phyloP scores from a whole-genome alignment of 1,140 invertebrate species.

The Hylaeus anthracinus region DNA sequence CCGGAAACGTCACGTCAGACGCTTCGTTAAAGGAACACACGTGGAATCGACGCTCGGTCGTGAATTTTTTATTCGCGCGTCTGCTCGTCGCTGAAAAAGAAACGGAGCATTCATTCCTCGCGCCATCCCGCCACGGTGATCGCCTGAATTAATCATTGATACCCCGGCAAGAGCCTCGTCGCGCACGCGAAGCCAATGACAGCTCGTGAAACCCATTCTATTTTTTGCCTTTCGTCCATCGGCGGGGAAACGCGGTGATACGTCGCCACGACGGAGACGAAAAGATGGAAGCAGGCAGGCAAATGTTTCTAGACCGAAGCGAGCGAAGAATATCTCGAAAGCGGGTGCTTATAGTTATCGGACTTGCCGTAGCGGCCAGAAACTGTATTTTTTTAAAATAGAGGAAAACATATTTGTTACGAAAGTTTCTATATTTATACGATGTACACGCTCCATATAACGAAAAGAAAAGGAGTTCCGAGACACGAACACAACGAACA shows the following conservation, averaged over 20 bases:
- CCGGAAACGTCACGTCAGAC: slow-evolving; percentile 35
- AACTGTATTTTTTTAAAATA: too few relatives aligned
- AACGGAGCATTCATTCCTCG: not conserved
- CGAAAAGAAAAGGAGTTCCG: too few relatives aligned
- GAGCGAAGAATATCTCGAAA: too few relatives aligned
- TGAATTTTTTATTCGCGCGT: slow-evolving; percentile 32
- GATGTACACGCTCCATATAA: too few relatives aligned
- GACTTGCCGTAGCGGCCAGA: too few relatives aligned
- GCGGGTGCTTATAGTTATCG: too few relatives aligned
- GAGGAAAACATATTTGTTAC: too few relatives aligned
- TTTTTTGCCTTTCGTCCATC: not conserved
- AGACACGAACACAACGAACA: too few relatives aligned
- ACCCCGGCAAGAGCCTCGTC: not conserved
- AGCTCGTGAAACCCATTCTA: not conserved
- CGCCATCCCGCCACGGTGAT: not conserved
- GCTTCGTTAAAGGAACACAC: slow-evolving; percentile 29
- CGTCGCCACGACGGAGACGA: too few relatives aligned
- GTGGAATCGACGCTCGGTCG: not conserved
- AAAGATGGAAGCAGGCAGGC: too few relatives aligned
- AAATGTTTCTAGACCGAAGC: too few relatives aligned
- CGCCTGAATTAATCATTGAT: not conserved
- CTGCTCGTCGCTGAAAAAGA: not conserved
- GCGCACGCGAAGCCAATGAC: not conserved
- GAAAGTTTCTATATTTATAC: too few relatives aligned
- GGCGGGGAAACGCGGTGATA: not conserved